Evolutionary conservation across 2,888 invertebrate genomes (phyloP).

Genomic region (Apantesis nais): DNA sequence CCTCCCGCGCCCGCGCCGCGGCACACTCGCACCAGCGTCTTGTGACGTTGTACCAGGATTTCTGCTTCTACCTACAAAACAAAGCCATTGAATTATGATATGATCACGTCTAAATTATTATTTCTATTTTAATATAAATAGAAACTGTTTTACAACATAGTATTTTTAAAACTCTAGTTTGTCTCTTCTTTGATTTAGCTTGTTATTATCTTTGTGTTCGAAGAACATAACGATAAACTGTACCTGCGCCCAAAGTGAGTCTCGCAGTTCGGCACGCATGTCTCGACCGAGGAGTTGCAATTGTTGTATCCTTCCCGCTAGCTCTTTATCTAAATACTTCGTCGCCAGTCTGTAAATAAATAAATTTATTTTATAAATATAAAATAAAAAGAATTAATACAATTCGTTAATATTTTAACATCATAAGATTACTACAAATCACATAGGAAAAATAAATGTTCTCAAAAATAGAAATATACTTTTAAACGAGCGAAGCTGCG

Average conservation of each 20-base stretch:
- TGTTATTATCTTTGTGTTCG: neutral
- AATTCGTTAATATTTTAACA: no score
- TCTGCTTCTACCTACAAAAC: constrained; percentile 92
- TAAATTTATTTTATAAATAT: neutral
- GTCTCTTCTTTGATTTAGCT: neutral
- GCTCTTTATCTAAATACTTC: constrained; percentile 94
- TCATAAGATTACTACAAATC: no score
- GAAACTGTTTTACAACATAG: no score
- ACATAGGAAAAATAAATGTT: neutral
- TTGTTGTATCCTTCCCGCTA: constrained; percentile 93
- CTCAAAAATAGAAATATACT: no score
- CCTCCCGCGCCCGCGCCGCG: constrained; percentile 75
- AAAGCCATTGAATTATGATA: neutral
- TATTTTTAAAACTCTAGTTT: no score
- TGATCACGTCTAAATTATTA: neutral
- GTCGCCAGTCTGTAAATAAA: constrained; percentile 88
- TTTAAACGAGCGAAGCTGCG: no score
- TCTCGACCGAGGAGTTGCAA: constrained; percentile 92
- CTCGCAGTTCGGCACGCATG: constrained; percentile 91
- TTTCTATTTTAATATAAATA: neutral
- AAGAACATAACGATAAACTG: neutral
- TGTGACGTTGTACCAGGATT: constrained; percentile 93
- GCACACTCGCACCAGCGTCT: constrained; percentile 90
- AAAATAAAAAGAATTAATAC: neutral
- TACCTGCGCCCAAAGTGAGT: constrained; percentile 91